These are phyloP conservation scores for Gymnoscelis rufifasciata DNA, from an alignment of 2,888 invertebrate species.

Conservation along the genomic window DNA sequence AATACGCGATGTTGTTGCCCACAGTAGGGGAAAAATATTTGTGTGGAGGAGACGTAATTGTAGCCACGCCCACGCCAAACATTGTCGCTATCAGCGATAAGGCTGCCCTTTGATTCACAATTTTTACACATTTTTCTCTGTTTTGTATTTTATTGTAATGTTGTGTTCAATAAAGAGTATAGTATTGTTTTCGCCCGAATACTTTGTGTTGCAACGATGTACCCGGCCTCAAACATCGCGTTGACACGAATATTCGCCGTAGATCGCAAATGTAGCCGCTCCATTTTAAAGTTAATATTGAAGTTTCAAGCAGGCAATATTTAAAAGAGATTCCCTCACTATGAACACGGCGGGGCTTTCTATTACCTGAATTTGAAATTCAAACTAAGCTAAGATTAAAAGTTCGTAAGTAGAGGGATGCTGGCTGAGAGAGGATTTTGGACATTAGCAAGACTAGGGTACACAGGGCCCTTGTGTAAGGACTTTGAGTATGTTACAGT, in stretches of 20 bases:
- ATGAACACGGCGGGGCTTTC: conserved; percentile 23
- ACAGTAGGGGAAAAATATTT: too few relatives aligned
- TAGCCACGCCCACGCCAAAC: too few relatives aligned
- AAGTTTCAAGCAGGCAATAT: conserved; percentile 14
- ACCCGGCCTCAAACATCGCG: not conserved
- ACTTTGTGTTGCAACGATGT: too few relatives aligned
- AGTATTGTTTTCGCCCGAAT: too few relatives aligned
- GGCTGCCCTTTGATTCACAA: too few relatives aligned
- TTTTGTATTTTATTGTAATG: too few relatives aligned
- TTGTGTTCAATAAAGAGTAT: too few relatives aligned
- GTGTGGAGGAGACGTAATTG: too few relatives aligned
- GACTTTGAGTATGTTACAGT: not conserved
- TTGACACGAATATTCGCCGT: not conserved
- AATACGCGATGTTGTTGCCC: too few relatives aligned
- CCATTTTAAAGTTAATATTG: conserved; percentile 12
- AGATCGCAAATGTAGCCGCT: not conserved
- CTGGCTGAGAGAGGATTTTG: conserved; percentile 2
- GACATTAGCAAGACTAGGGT: not conserved
- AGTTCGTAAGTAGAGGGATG: conserved; percentile 17
- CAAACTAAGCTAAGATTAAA: conserved; percentile 31
- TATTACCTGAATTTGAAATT: conserved; percentile 33
- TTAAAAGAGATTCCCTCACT: conserved; percentile 17
- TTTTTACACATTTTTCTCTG: too few relatives aligned
- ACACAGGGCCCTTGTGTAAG: not conserved
- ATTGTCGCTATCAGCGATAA: too few relatives aligned